Evolutionary conservation across 2,113 vertebrate species (phyloP).

Genomic region (Myotis lucifugus): DNA sequence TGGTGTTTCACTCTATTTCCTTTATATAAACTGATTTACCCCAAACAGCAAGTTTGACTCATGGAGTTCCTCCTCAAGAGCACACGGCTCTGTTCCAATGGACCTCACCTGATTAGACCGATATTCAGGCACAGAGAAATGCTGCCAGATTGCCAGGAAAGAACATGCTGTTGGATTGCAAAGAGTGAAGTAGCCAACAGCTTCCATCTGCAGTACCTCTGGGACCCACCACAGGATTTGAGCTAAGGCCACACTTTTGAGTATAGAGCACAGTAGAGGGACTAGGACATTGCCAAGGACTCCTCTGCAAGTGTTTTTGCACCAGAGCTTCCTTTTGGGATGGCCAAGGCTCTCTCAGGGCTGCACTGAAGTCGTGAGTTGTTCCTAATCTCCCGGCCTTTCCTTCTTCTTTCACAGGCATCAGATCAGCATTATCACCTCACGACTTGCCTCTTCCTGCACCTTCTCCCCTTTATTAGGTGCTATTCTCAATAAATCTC

Average conservation of each 20-base stretch:
- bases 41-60: background rate
- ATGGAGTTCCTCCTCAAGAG: background rate
- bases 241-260: background rate
- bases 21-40: background rate
- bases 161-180: background rate
- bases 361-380: background rate
- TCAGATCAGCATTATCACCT: background rate
- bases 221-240: background rate
- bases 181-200: no score
- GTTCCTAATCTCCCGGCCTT: background rate
- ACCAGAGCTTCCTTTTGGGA: no score
- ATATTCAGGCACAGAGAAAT: background rate
- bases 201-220: background rate
- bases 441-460: background rate
- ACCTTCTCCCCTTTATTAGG: background rate
- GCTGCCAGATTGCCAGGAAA: background rate
- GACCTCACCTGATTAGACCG: background rate
- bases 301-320: background rate
- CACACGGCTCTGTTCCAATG: background rate
- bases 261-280: fast-evolving
- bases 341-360: background rate
- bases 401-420: background rate
- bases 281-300: no score
- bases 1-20: background rate
- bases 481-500: background rate